Conservation (phyloP, 2,797 vertebrate species). For the Muscicapa striata region DNA sequence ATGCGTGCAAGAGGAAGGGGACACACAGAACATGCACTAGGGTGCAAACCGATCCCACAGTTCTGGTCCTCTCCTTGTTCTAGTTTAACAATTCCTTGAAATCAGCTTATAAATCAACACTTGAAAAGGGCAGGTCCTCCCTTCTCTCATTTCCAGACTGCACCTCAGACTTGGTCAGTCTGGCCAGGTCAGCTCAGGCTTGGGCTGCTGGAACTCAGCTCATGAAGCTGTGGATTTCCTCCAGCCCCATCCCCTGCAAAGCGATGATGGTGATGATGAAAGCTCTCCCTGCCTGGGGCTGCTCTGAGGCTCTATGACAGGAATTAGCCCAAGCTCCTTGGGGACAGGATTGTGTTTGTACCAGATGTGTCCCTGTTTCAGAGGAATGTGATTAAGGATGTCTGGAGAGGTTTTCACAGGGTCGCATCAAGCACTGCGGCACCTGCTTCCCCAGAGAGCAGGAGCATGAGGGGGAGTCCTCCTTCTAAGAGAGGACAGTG, state of each 20-base stretch:
- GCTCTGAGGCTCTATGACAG: neutral
- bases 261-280: neutral
- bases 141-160: neutral
- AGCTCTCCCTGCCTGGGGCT: neutral
- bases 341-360: conserved; percentile 50
- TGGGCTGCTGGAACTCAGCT: neutral
- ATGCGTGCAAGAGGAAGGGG: accelerated
- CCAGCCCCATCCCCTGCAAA: neutral
- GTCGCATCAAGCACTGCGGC: neutral
- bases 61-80: neutral
- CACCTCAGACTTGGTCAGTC: neutral
- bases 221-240: neutral
- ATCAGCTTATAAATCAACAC: neutral
- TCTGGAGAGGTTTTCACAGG: conserved; percentile 25
- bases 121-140: neutral
- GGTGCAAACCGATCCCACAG: neutral
- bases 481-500: no score
- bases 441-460: conserved; percentile 36
- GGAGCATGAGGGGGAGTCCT: neutral
- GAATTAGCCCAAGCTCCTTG: conserved; percentile 33
- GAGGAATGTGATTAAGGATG: conserved; percentile 60
- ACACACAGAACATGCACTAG: neutral
- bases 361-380: conserved; percentile 64
- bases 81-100: neutral
- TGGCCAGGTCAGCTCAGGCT: neutral